These are phyloP conservation scores for Notarius quadriscutis DNA, from an alignment of 2,113 vertebrate genomes.

Conservation along the genomic window DNA sequence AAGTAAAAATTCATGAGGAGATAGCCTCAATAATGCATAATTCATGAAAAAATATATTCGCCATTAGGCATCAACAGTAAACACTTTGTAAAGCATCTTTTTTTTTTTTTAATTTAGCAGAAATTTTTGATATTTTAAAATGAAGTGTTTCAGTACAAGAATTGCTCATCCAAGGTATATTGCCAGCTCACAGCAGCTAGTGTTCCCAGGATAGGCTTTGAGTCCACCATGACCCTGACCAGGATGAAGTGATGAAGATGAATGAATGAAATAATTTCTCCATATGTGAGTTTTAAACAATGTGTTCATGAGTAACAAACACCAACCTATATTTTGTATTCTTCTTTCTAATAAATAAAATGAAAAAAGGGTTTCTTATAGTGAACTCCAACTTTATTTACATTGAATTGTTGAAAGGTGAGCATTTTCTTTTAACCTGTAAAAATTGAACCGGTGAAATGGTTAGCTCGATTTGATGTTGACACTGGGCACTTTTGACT, in stretches of 20 bases:
- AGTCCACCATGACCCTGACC: neutral
- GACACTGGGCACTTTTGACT: conserved; percentile 36
- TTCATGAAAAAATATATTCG: neutral
- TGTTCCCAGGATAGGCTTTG: neutral
- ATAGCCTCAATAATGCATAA: neutral
- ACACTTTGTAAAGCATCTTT: neutral
- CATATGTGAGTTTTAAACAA: neutral
- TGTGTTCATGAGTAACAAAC: neutral
- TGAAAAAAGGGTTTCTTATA: neutral
- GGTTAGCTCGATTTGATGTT: conserved; percentile 35
- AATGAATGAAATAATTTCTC: neutral
- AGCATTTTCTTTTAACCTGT: neutral
- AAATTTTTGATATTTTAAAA: neutral
- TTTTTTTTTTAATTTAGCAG: neutral
- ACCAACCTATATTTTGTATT: neutral
- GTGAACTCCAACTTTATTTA: neutral
- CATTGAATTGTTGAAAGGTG: neutral
- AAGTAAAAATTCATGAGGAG: too few relatives aligned
- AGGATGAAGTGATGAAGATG: neutral
- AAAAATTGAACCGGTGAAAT: conserved; percentile 12
- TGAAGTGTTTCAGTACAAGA: neutral
- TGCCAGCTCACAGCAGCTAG: neutral
- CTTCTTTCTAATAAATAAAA: neutral
- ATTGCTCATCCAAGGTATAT: neutral
- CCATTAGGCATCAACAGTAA: neutral